Evolutionary conservation across 2,113 vertebrate genomes (phyloP).

Genomic region (Pogona vitticeps): DNA sequence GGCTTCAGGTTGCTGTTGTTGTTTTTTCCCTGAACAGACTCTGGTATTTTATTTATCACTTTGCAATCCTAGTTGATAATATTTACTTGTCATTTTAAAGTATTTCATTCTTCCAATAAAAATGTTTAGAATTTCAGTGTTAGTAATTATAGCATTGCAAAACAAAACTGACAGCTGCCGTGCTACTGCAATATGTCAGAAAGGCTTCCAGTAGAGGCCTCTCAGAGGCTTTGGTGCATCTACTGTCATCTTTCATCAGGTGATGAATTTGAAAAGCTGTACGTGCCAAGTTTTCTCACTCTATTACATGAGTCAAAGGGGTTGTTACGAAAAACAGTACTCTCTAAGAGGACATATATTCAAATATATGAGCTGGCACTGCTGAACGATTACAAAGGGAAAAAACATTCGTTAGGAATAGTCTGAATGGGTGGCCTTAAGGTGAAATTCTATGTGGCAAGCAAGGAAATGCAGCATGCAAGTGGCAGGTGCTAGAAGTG

Average conservation of each 20-base stretch:
- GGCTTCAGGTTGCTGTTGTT: no score
- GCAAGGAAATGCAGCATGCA: background rate
- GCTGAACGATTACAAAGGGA: background rate
- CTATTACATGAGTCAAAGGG: background rate
- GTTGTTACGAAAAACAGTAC: background rate
- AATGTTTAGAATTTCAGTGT: conserved; percentile 9
- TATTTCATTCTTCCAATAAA: conserved; percentile 9
- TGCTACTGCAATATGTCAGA: conserved; percentile 53
- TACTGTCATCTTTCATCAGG: conserved; percentile 43
- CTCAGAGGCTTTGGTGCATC: conserved; percentile 33
- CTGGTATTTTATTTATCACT: background rate
- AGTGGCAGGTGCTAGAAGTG: background rate
- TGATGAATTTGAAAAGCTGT: conserved; percentile 15
- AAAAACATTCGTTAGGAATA: background rate
- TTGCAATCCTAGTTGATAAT: background rate
- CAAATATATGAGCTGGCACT: conserved; percentile 20
- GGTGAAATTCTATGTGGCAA: background rate
- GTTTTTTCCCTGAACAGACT: no score
- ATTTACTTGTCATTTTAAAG: conserved; percentile 19
- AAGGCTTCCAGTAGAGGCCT: conserved; percentile 45
- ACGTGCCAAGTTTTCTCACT: conserved; percentile 7
- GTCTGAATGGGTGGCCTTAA: background rate
- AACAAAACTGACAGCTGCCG: conserved; percentile 50
- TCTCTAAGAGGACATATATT: background rate
- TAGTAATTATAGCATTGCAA: conserved; percentile 51